phyloP scores from a whole-genome alignment of 2,113 vertebrate species.

The Colossoma macropomum region DNA sequence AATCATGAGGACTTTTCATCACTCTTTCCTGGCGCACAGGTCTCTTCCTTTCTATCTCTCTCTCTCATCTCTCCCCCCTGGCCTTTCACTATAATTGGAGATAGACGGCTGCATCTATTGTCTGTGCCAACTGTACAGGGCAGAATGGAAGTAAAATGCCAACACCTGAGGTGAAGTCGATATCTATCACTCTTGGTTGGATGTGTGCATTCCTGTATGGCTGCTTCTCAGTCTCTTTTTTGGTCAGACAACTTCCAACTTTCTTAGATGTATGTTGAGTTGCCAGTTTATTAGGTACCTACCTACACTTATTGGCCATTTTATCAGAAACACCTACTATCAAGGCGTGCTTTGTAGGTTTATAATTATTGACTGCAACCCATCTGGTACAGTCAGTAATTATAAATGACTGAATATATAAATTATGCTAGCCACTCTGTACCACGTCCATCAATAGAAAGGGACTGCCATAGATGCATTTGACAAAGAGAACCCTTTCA shows the following conservation, averaged over 20 bases:
- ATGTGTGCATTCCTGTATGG: background rate
- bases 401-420: no score
- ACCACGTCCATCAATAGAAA: no score
- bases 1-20: slow-evolving; percentile 29
- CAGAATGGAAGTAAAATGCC: slow-evolving; percentile 32
- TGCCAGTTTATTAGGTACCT: no score
- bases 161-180: slow-evolving; percentile 24
- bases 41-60: slow-evolving; percentile 5
- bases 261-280: no score
- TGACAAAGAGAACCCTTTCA: no score
- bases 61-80: slow-evolving; percentile 11
- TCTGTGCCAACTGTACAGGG: slow-evolving; percentile 8
- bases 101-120: slow-evolving; percentile 10
- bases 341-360: background rate
- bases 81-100: slow-evolving; percentile 41
- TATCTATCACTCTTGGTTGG: background rate
- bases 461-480: no score
- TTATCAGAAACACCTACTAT: no score
- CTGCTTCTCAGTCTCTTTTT: background rate
- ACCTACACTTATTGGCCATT: no score
- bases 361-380: background rate
- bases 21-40: background rate
- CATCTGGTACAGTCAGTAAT: no score
- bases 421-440: no score
- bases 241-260: background rate